Percentiles rank a stretch among this genome's conserved stretches.
phyloP scores from a whole-genome alignment of 2,113 vertebrate species.

The Lophotis ruficrista region DNA sequence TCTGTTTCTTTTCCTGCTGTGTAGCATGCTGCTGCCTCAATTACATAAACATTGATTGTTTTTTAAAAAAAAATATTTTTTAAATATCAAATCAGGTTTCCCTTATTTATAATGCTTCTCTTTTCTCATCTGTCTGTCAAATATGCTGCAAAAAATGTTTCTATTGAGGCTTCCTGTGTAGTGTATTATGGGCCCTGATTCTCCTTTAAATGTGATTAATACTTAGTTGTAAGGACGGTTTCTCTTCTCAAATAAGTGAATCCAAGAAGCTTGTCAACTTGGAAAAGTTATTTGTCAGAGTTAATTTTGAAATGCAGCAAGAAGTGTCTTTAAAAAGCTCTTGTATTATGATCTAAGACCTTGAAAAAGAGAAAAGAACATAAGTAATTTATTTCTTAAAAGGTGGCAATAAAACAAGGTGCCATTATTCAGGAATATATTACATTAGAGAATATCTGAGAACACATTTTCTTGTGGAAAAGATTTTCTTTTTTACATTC shows the following conservation, averaged over 20 bases:
- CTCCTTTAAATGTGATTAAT: neutral
- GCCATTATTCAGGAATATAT: slow-evolving; percentile 44
- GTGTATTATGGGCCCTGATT: neutral
- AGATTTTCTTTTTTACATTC: slow-evolving; percentile 56
- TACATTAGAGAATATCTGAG: neutral
- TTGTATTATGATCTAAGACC: neutral
- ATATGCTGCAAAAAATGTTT: neutral
- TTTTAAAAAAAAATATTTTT: neutral
- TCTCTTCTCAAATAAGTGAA: neutral
- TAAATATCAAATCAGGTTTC: neutral
- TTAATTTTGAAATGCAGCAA: neutral
- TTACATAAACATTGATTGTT: fast-evolving
- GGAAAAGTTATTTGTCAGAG: neutral
- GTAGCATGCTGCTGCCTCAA: neutral
- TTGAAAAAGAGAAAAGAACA: neutral
- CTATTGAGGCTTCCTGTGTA: fast-evolving
- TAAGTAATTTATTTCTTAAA: slow-evolving; percentile 1
- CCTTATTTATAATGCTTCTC: neutral
- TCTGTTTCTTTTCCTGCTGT: neutral
- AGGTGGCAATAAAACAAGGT: slow-evolving; percentile 15
- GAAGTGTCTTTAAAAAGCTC: neutral
- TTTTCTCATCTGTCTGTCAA: neutral
- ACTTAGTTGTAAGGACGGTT: neutral
- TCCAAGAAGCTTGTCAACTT: neutral
- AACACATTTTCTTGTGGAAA: slow-evolving; percentile 21